Conservation (phyloP, 1,140 invertebrate genomes). For the Hydropsyche tenuis region DNA sequence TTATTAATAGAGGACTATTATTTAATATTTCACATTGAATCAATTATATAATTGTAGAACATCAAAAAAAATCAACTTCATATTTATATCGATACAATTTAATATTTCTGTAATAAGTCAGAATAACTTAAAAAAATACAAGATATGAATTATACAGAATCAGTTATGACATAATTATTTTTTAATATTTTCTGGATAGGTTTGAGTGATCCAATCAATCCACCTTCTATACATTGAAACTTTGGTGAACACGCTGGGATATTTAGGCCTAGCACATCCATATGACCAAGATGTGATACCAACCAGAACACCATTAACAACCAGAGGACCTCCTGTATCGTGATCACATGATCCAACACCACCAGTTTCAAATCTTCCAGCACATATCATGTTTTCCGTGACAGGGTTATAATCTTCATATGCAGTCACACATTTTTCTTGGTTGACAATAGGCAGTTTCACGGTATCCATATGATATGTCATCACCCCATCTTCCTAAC, state of each 20-base stretch:
- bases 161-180: too few species aligned
- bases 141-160: too few species aligned
- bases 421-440: conserved; percentile 50
- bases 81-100: too few species aligned
- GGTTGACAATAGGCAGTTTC: conserved; percentile 53
- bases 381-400: conserved; percentile 58
- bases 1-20: not conserved
- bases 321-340: conserved; percentile 56
- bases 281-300: conserved; percentile 61
- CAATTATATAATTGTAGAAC: too few species aligned
- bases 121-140: too few species aligned
- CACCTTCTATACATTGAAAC: conserved; percentile 57
- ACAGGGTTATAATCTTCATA: conserved; percentile 51
- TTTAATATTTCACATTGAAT: too few species aligned
- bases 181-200: too few species aligned
- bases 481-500: conserved; percentile 36
- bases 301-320: conserved; percentile 50
- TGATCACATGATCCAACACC: conserved; percentile 51
- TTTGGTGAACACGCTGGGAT: conserved; percentile 70
- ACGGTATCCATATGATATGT: conserved; percentile 55
- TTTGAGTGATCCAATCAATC: too few species aligned
- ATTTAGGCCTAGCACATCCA: conserved; percentile 57
- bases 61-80: too few species aligned
- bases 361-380: conserved; percentile 59
- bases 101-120: too few species aligned